These are phyloP conservation scores for Ochropleura plecta DNA, from an alignment of 2,888 invertebrate species.

Conservation along the genomic window DNA sequence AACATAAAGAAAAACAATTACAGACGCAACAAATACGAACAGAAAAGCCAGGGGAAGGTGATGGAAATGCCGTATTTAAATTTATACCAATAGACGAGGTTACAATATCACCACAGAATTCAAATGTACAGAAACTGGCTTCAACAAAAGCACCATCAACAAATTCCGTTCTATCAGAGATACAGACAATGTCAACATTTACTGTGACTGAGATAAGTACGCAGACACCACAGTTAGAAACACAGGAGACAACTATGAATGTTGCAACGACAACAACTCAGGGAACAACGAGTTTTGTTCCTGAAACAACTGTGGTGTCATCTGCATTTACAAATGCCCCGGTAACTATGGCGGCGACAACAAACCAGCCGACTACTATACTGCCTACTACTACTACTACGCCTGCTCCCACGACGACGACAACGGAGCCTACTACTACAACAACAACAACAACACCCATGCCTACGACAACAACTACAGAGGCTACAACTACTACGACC, in stretches of 20 bases:
- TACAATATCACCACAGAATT: slow-evolving; percentile 79
- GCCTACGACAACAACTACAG: slow-evolving; percentile 51
- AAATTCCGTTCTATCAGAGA: slow-evolving; percentile 71
- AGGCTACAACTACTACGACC: slow-evolving; percentile 67
- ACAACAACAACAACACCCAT: slow-evolving; percentile 60
- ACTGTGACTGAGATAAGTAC: slow-evolving; percentile 81
- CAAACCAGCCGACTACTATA: slow-evolving; percentile 65
- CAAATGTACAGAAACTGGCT: slow-evolving; percentile 85
- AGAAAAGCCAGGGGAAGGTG: slow-evolving; percentile 85
- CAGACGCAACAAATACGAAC: slow-evolving; percentile 90
- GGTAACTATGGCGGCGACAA: slow-evolving; percentile 69
- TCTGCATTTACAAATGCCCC: slow-evolving; percentile 66
- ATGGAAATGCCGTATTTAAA: slow-evolving; percentile 84
- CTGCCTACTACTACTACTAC: slow-evolving; percentile 66
- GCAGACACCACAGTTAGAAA: slow-evolving; percentile 78
- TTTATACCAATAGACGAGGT: slow-evolving; percentile 88
- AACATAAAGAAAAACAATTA: slow-evolving; percentile 73
- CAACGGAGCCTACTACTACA: slow-evolving; percentile 58
- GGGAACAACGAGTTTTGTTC: slow-evolving; percentile 62
- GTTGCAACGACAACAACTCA: slow-evolving; percentile 71
- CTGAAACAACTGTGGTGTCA: slow-evolving; percentile 62
- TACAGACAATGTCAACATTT: slow-evolving; percentile 74
- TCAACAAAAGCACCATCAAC: slow-evolving; percentile 79
- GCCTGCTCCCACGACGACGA: slow-evolving; percentile 62
- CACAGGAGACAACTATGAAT: slow-evolving; percentile 67